These are phyloP conservation scores for Arenaria interpres DNA, from an alignment of 2,113 vertebrate genomes.

Conservation along the genomic window DNA sequence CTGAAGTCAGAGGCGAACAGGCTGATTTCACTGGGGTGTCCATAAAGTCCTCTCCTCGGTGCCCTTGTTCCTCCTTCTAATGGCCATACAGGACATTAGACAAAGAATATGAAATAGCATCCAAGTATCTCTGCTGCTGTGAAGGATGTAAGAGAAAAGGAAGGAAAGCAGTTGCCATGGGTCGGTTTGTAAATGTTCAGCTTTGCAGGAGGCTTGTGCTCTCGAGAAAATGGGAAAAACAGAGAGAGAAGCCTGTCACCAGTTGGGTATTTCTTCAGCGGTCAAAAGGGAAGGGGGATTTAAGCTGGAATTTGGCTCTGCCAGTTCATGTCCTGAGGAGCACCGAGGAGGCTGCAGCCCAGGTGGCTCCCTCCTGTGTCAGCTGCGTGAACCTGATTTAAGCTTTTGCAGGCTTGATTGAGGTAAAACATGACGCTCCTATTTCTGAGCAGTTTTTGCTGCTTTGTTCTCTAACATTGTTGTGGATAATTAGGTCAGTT, in stretches of 20 bases:
- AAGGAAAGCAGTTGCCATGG: no score
- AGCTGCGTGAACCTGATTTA: neutral
- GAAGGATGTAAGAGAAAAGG: neutral
- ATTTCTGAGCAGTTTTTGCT: neutral
- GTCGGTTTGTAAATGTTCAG: neutral
- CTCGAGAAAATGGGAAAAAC: neutral
- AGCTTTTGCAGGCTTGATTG: neutral
- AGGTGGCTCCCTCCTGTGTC: neutral
- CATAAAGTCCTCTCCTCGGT: neutral
- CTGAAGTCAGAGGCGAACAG: neutral
- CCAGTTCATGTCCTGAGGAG: neutral
- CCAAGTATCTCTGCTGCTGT: neutral
- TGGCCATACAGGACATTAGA: neutral
- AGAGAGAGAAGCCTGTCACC: neutral
- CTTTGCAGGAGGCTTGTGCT: neutral
- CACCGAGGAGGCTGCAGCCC: neutral
- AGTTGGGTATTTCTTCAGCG: neutral
- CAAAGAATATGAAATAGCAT: accelerated
- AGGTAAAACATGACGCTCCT: neutral
- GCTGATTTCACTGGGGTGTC: neutral
- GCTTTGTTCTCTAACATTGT: neutral
- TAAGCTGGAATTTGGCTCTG: neutral
- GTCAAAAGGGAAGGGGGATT: neutral
- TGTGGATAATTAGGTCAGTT: neutral
- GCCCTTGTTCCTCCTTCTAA: neutral